Conservation (phyloP, 2,888 invertebrate species). For the Clitarchus hookeri region DNA sequence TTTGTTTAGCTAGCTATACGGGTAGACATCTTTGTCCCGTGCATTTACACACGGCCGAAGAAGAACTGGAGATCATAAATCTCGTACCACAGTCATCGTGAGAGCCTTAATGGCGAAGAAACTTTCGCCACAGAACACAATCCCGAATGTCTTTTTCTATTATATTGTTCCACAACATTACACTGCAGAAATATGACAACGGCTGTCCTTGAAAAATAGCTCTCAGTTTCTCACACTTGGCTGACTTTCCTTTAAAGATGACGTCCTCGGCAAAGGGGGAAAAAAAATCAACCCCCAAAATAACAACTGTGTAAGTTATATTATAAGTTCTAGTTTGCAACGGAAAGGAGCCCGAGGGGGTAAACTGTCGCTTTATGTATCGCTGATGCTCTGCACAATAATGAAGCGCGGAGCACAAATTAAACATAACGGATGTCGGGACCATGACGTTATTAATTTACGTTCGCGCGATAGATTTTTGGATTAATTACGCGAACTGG, state of each 20-base stretch:
- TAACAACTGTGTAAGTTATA: neutral
- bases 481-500: too few relatives aligned
- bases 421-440: too few relatives aligned
- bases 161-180: conserved; percentile 3
- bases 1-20: neutral
- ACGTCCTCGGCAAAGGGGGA: neutral
- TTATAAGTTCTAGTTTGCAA: neutral
- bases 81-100: neutral
- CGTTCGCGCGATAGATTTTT: too few relatives aligned
- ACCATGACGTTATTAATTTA: too few relatives aligned
- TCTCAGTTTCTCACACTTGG: neutral
- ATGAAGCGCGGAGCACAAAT: too few relatives aligned
- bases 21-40: neutral
- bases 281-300: neutral
- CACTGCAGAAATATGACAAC: neutral
- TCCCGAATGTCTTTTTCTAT: neutral
- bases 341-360: too few relatives aligned
- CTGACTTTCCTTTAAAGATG: neutral
- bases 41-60: neutral
- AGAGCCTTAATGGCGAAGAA: neutral
- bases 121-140: neutral
- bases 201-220: neutral
- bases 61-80: neutral
- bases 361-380: too few relatives aligned
- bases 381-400: too few relatives aligned